Evolutionary conservation across 2,888 invertebrate genomes (phyloP), one percentile per base, ranked within the genome.

Genomic region (Anaspis maculata): DNA sequence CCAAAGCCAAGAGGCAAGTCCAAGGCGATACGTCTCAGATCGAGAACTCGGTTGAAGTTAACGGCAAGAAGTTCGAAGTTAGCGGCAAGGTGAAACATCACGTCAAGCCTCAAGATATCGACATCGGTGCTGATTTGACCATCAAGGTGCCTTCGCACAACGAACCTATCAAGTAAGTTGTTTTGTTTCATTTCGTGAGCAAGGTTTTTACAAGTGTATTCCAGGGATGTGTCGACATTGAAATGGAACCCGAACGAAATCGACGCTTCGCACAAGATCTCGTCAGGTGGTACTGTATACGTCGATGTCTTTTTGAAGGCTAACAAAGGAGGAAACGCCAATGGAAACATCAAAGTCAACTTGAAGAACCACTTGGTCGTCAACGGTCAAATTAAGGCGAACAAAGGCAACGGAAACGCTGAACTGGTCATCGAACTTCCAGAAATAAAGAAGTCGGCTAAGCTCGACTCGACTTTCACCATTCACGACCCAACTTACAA

Each of bases 361-460:
- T 30, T 85, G 1, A 80, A 77, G 46, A 74, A 79, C 41, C 54
- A 75, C 1, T 44, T 86, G 16, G 62, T 66, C 0, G 75, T 77
- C 1, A 76, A 73, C 19, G 83, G 80, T 3, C 72, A 81, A 44
- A 76, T 76, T 48, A 73, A 72, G 7, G 72, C 73, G 13, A 73
- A 69, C 24, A 76, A 75, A 36, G 80, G 80, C 13, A 76, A 73
- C 40, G 83, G 83, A 25, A 77, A 72, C 21, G 74, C 74, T 10
- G 64, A 71, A 34, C 39, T 81, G 23, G 58, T 73, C 16, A 54
- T 81, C 34, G 73, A 80, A 30, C 66, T 80, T 11, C 72, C 72
- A 25, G 72, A 70, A 59, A 66, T 71, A 13, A 70, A 74, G 39
- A 72, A 76, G 30, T 77, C 77, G 53, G 52, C 79, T 15, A 79